Percentiles rank a stretch among this genome's conserved stretches.
Conservation (phyloP, 2,113 vertebrate species). For the Tor tambroides region DNA sequence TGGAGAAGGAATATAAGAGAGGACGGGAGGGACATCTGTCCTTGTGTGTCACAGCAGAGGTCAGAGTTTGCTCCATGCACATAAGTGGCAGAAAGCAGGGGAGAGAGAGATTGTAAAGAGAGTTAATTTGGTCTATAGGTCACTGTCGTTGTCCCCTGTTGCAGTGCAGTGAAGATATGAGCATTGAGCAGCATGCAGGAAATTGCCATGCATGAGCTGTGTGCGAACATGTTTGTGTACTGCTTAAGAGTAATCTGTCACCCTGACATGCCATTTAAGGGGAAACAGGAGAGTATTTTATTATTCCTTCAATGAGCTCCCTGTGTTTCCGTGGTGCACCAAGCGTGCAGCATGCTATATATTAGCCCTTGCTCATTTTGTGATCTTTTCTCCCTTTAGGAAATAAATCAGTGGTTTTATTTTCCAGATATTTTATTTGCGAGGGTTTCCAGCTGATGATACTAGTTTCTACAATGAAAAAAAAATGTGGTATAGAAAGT, state of each 20-base stretch:
- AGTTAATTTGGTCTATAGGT: slow-evolving; percentile 32
- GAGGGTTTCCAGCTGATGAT: background rate
- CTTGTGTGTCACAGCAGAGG: slow-evolving; percentile 47
- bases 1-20: background rate
- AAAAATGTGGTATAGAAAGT: no score
- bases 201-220: slow-evolving; percentile 22
- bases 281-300: slow-evolving; percentile 39
- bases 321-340: slow-evolving; percentile 11
- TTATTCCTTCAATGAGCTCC: slow-evolving; percentile 34
- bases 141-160: slow-evolving; percentile 36
- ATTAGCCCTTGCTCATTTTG: slow-evolving; percentile 1
- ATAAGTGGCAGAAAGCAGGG: slow-evolving; percentile 29
- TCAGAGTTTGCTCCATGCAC: slow-evolving; percentile 16
- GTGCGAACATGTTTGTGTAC: slow-evolving; percentile 16
- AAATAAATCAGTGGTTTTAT: slow-evolving; percentile 11
- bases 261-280: slow-evolving; percentile 55
- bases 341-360: background rate
- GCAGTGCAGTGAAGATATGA: slow-evolving; percentile 10
- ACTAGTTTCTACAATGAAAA: no score
- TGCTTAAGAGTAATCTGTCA: slow-evolving; percentile 49
- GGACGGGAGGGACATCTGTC: slow-evolving; percentile 1
- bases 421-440: background rate
- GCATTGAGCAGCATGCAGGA: slow-evolving; percentile 20
- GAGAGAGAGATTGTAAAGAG: slow-evolving; percentile 26
- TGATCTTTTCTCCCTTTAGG: background rate